Evolutionary conservation across 30 jellyfish, hydroid and myxozoan genomes (phyloP).

Genomic region (Hydractinia echinata): DNA sequence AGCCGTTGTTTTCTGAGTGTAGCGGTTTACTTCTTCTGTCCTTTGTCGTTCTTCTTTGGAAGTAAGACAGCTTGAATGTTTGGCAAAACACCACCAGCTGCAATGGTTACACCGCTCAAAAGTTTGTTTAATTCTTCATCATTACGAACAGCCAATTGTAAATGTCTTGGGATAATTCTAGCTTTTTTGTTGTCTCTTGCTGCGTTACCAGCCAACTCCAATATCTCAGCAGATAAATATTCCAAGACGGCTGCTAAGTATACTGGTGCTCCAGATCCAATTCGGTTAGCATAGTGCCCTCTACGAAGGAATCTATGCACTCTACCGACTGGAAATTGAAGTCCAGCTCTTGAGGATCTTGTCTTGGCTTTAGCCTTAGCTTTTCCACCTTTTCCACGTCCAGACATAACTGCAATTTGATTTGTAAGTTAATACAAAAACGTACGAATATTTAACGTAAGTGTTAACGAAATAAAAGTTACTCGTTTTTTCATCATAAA

Average conservation of each 20-base stretch:
- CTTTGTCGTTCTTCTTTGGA: slow-evolving; percentile 68
- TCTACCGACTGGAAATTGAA: slow-evolving; percentile 97
- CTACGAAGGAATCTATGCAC: slow-evolving; percentile 67
- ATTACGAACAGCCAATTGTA: slow-evolving; percentile 89
- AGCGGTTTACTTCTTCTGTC: slow-evolving; percentile 7
- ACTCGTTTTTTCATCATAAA: too few relatives aligned
- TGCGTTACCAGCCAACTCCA: slow-evolving; percentile 99
- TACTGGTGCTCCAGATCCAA: slow-evolving; percentile 96
- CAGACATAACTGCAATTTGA: slow-evolving; percentile 42
- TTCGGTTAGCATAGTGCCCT: slow-evolving; percentile 85
- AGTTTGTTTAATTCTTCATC: slow-evolving; percentile 96
- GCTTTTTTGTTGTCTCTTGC: slow-evolving; percentile 97
- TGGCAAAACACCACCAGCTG: slow-evolving; percentile 94
- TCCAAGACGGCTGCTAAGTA: slow-evolving; percentile 96
- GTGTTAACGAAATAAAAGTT: too few relatives aligned
- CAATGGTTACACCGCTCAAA: slow-evolving; percentile 90
- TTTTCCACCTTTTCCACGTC: slow-evolving; percentile 94
- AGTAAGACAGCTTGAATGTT: slow-evolving; percentile 86
- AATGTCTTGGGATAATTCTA: slow-evolving; percentile 89
- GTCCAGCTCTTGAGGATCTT: slow-evolving; percentile 89
- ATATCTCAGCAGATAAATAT: slow-evolving; percentile 90
- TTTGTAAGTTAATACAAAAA: too few relatives aligned
- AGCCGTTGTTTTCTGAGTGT: background rate
- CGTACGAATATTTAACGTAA: too few relatives aligned
- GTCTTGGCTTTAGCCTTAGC: slow-evolving; percentile 59